Base-by-base conservation (phyloP, 2,797 vertebrate genomes). In the Lindbergichthys nudifrons region DNA sequence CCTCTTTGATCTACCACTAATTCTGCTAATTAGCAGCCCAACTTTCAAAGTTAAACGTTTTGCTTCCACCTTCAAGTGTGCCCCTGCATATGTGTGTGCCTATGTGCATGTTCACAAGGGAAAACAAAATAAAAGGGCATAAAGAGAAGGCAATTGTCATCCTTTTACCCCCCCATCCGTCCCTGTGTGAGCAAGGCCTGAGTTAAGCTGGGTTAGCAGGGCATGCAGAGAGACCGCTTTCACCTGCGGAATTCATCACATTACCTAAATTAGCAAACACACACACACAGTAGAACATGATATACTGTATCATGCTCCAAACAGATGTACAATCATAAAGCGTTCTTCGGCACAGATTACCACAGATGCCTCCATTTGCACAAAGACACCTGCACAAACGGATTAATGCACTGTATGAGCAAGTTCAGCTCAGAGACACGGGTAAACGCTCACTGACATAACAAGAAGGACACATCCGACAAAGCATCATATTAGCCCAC, bases 1-100 rank as follows among this genome's bases (percentile, higher is more conserved):
- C 95, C 93, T 94, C 94, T 97, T 97, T 98, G 95, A 97, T 98
- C 96, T 94, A 91, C 47, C 80, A 89, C 94, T 95, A 96, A 96
- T 95, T 95, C 94, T 90, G 84, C 95, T 95, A 96, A 95, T 95
- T 95, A 94, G 90, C 63, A 85, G 87, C 70, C 87, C 82, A 90
- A 89, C 89, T 94, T 92, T 89, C 88, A 88, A 92, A 92, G 90
- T 91, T 91, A 89, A 93, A 89, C 91, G 76, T 88, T 93, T 94
- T 84, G 84, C 82, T 84, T 89, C 73, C 83, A 83, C 87, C 87
- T 91, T 84, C 60, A 72, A 83, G 81, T 58, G 78, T 73, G 87
- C 59, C 69, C 73, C 54, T 76, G 64, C 47, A 47, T 16, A 12
- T n/a, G 21, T n/a, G 54, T 36, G 69, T 57, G 61, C 47, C 50